phyloP scores from a whole-genome alignment of 2,113 vertebrate species.

The Larimichthys crocea region DNA sequence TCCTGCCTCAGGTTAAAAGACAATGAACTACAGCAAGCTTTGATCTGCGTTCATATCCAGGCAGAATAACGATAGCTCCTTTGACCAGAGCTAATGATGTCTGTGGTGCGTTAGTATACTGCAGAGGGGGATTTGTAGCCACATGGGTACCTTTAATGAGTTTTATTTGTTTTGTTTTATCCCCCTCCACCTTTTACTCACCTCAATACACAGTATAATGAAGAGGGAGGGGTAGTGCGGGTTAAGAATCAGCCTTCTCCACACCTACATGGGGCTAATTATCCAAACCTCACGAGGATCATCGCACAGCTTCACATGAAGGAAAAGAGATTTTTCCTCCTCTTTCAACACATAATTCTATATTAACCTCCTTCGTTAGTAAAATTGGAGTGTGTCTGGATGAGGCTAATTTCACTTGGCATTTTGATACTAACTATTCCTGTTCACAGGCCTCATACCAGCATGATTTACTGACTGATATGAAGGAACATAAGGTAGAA shows the following conservation, averaged over 20 bases:
- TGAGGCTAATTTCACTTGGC: slow-evolving; percentile 2
- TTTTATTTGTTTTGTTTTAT: slow-evolving; percentile 79
- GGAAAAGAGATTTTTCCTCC: slow-evolving; percentile 43
- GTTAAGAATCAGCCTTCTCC: slow-evolving; percentile 51
- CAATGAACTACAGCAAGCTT: slow-evolving; percentile 56
- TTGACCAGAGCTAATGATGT: slow-evolving; percentile 72
- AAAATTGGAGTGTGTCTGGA: slow-evolving; percentile 27
- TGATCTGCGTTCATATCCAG: slow-evolving; percentile 77
- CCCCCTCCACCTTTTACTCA: slow-evolving; percentile 65
- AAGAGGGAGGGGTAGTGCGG: slow-evolving; percentile 38
- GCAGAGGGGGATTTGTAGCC: slow-evolving; percentile 54
- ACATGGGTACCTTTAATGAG: slow-evolving; percentile 70
- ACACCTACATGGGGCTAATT: slow-evolving; percentile 73
- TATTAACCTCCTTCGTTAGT: slow-evolving; percentile 57
- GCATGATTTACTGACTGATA: neutral
- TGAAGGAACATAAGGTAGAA: neutral
- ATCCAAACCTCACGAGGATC: slow-evolving; percentile 63
- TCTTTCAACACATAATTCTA: slow-evolving; percentile 31
- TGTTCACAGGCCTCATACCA: neutral
- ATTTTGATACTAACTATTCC: slow-evolving; percentile 6
- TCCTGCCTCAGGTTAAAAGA: slow-evolving; percentile 69
- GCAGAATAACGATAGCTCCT: slow-evolving; percentile 70
- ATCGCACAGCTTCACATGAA: slow-evolving; percentile 42
- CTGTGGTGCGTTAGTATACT: slow-evolving; percentile 43
- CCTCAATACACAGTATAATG: slow-evolving; percentile 52